Base-by-base conservation (phyloP, 2,113 vertebrate species). In the Cyanistes caeruleus region DNA sequence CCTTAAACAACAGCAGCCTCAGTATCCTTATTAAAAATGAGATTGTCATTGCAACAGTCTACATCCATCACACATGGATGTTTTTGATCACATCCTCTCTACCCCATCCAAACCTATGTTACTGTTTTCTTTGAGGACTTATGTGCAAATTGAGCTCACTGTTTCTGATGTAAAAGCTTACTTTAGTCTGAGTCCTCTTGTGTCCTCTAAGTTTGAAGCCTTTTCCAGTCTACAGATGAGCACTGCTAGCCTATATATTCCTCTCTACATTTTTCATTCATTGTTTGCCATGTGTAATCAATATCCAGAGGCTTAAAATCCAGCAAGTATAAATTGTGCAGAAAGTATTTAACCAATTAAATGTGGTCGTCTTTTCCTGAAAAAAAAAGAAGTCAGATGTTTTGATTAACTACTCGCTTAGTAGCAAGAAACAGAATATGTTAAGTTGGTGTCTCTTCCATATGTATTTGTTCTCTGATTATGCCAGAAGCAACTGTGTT, bases 391-490 rank as follows among this genome's bases (percentile, higher is more conserved):
- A 39, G n/a, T 89, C 31, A 62, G 12, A 58, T 63, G 30, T 69
- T 84, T 79, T 51, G 39, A 53, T 91, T 63, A 93, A 72, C 53
- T 55, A 37, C n/a, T 67, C 44, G 44, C 52, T 85, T 59, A 91
- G 21, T 28, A 84, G 25, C 17, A 84, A 59, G 46, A 92, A 93
- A 56, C 59, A 19, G 55, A 52, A 30, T 59, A 48, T 72, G 35
- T 63, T 33, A 41, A 39, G 27, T 86, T 75, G 23, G 8, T 93
- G 41, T 85, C 49, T 72, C 75, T 94, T 83, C 51, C 20, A 15
- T 77, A 65, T 60, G 73, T 62, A 59, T 93, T 91, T 91, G 7
- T 69, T 92, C 56, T 73, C 48, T 68, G 77, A 72, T 92, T 96
- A 68, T 64, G 25, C 43, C 37, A 94, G 79, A 90, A 93, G 75